These are phyloP conservation scores for Willowsia nigromaculata DNA, from an alignment of 2,888 invertebrate species.

Conservation along the genomic window DNA sequence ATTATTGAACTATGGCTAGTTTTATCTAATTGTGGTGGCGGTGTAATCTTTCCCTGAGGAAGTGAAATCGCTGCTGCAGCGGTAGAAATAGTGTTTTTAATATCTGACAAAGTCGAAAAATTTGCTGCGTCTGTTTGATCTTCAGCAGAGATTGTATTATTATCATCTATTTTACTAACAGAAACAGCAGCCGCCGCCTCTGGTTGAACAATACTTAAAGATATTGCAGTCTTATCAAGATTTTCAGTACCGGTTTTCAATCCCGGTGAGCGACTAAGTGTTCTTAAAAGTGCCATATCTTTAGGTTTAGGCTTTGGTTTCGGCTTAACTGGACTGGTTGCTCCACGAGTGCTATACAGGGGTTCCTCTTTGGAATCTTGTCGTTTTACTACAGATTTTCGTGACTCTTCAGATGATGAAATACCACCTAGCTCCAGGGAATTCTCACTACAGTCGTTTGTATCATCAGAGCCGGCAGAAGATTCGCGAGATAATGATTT, in stretches of 20 bases:
- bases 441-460: slow-evolving; percentile 51
- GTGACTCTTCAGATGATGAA: slow-evolving; percentile 34
- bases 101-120: slow-evolving; percentile 40
- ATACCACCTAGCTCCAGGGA: slow-evolving; percentile 53
- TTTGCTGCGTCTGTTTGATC: slow-evolving; percentile 56
- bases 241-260: slow-evolving; percentile 54
- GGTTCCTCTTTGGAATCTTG: slow-evolving; percentile 51
- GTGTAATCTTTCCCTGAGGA: slow-evolving; percentile 28
- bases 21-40: not conserved
- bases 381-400: slow-evolving; percentile 10
- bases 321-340: slow-evolving; percentile 56
- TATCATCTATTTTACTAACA: slow-evolving; percentile 33
- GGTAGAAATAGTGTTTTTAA: slow-evolving; percentile 57
- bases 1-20: not conserved
- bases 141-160: slow-evolving; percentile 31
- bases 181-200: slow-evolving; percentile 14
- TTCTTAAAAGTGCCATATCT: slow-evolving; percentile 67
- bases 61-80: not conserved
- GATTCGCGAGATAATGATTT: slow-evolving; percentile 58
- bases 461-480: slow-evolving; percentile 54
- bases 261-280: slow-evolving; percentile 58
- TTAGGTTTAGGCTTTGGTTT: slow-evolving; percentile 65
- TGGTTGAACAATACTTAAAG: slow-evolving; percentile 52
- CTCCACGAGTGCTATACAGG: slow-evolving; percentile 40
- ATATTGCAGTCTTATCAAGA: slow-evolving; percentile 68